A percentile compares a stretch with the other conserved stretches of the same genome.
phyloP scores from a whole-genome alignment of 30 jellyfish, hydroid and myxozoan species.

The Aurelia coerulea region DNA sequence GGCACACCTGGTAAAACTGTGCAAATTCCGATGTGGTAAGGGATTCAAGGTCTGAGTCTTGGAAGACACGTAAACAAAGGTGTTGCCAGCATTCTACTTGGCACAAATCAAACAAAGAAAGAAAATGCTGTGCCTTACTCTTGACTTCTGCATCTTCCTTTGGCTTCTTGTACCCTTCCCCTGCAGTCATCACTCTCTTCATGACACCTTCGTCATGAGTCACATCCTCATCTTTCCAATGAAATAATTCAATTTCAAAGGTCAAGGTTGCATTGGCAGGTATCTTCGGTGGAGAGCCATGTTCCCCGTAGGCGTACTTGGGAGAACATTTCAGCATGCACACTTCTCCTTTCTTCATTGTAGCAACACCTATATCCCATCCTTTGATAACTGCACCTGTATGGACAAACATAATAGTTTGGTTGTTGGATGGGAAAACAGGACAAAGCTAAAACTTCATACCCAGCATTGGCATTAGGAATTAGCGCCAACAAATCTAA shows the following conservation, averaged over 20 bases:
- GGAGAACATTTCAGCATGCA: constrained; percentile 84
- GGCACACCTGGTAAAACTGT: too few species aligned
- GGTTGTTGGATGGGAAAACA: not conserved
- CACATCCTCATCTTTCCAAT: constrained; percentile 84
- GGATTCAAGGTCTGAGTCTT: too few species aligned
- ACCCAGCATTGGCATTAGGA: too few species aligned
- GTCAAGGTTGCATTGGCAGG: constrained; percentile 86
- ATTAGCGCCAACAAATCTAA: too few species aligned
- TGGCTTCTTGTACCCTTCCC: constrained; percentile 89
- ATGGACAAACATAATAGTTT: not conserved
- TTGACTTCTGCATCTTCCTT: constrained; percentile 81
- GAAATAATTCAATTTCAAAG: constrained; percentile 79
- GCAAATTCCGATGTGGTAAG: too few species aligned
- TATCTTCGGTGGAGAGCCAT: constrained; percentile 93
- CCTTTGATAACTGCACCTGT: constrained; percentile 89
- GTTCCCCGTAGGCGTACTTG: constrained; percentile 87
- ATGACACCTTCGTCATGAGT: constrained; percentile 86
- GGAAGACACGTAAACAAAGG: too few species aligned
- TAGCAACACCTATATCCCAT: constrained; percentile 92
- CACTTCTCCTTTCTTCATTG: constrained; percentile 91
- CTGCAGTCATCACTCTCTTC: constrained; percentile 68
- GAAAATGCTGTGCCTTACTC: constrained; percentile 11
- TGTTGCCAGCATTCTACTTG: not conserved
- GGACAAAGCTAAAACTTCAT: too few species aligned
- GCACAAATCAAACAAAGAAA: not conserved